Conservation (phyloP, 1,140 invertebrate genomes). For the Halesus radiatus region DNA sequence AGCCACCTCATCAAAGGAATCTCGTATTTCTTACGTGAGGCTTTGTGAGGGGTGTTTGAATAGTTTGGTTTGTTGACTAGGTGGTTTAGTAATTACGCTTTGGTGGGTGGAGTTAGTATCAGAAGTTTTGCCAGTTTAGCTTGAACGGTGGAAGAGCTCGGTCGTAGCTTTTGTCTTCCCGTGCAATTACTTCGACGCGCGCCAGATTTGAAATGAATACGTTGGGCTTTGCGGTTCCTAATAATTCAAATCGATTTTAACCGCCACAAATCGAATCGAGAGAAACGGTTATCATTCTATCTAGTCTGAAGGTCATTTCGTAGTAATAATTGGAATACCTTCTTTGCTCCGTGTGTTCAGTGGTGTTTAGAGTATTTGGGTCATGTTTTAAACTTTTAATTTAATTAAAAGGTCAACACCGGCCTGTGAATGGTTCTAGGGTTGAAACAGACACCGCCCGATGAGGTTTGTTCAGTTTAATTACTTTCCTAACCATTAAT, state of each 20-base stretch:
- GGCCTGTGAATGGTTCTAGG: conserved; percentile 50
- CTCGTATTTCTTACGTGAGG: background rate
- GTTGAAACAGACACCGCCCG: conserved; percentile 40
- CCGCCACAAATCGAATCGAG: conserved; percentile 22
- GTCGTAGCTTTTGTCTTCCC: background rate
- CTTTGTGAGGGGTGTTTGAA: background rate
- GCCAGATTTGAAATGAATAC: conserved; percentile 36
- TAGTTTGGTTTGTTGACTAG: background rate
- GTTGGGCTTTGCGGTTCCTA: conserved; percentile 26
- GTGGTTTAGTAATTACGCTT: background rate
- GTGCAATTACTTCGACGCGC: background rate
- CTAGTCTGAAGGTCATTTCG: conserved; percentile 17
- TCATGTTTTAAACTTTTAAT: conserved; percentile 39
- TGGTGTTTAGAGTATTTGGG: conserved; percentile 23
- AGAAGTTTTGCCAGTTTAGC: conserved; percentile 39
- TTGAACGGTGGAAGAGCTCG: background rate
- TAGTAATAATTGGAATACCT: background rate
- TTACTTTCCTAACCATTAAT: background rate
- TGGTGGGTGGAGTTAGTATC: conserved; percentile 7
- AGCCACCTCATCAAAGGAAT: background rate
- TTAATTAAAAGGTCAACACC: conserved; percentile 39
- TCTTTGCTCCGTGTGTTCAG: conserved; percentile 1
- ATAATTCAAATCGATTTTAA: conserved; percentile 39
- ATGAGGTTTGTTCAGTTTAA: conserved; percentile 30
- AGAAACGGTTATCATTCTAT: conserved; percentile 20